Evolutionary conservation across 2,888 invertebrate genomes (phyloP).

Genomic region (Tetragnatha montana): DNA sequence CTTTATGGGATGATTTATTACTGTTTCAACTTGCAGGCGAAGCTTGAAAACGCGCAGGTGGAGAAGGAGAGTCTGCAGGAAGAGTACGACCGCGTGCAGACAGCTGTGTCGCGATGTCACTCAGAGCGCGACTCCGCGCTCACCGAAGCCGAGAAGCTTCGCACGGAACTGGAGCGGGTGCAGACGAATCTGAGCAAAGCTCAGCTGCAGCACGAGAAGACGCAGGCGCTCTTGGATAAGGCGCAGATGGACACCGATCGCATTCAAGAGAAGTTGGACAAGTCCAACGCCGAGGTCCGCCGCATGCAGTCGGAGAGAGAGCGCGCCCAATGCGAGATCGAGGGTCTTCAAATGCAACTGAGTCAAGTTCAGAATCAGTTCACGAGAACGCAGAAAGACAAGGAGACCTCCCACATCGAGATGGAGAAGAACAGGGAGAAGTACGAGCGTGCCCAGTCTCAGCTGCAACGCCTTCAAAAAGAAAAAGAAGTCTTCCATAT

Average conservation of each 20-base stretch:
- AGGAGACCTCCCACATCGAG: constrained; percentile 89
- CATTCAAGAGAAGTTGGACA: constrained; percentile 75
- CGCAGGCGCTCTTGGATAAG: constrained; percentile 90
- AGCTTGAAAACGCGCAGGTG: constrained; percentile 94
- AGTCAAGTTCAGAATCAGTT: constrained; percentile 91
- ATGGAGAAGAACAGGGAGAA: constrained; percentile 91
- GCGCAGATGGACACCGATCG: constrained; percentile 80
- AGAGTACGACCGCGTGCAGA: constrained; percentile 91
- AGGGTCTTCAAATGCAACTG: constrained; percentile 91
- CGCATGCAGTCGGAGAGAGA: constrained; percentile 88
- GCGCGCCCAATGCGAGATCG: constrained; percentile 92
- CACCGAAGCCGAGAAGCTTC: constrained; percentile 73
- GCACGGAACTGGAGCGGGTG: constrained; percentile 76
- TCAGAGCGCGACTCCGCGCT: constrained; percentile 89
- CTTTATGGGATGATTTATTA: no score
- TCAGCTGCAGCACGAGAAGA: constrained; percentile 92
- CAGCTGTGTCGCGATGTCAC: constrained; percentile 88
- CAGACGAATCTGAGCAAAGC: constrained; percentile 92
- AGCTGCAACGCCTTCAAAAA: constrained; percentile 88
- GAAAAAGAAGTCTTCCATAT: constrained; percentile 89
- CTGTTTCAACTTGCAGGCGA: no score
- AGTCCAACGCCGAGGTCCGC: constrained; percentile 73
- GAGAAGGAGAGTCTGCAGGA: constrained; percentile 94
- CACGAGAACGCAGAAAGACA: constrained; percentile 90
- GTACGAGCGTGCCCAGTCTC: constrained; percentile 88